Base-by-base conservation (phyloP, 2,113 vertebrate genomes). In the Vanacampus margaritifer region DNA sequence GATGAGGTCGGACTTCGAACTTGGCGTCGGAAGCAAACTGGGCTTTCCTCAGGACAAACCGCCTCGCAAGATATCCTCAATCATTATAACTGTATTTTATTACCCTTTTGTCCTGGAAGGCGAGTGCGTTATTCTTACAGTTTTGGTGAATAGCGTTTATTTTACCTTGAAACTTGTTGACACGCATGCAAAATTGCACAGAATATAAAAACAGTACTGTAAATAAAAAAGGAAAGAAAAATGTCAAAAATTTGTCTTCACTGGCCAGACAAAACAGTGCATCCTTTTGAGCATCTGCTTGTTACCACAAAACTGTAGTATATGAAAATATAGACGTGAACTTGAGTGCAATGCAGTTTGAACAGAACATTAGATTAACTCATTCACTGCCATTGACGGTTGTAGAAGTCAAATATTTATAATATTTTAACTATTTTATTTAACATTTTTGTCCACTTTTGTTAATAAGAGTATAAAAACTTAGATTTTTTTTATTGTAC, bases 141-240 rank as follows among this genome's bases (percentile, higher is more conserved):
- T 51, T 51, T 10, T 62, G 58, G 17, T 83, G 74, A 75, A 58
- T 53, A 63, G 69, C 79, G 75, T 75, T 71, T 69, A 72, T 77
- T 75, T 71, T 69, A 72, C 69, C 58, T 63, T 58, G 45, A 79
- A 64, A 64, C 41, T 71, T 61, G 28, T 23, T n/a, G 36, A 60
- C 72, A 69, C 19, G 58, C 16, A 73, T n/a, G 69, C 76, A 77
- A 48, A 81, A 68, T 87, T 86, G 88, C 84, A 86, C 82, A 67
- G 1, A 8, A 75, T 19, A 64, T 21, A 64, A 62, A n/a, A n/a
- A n/a, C n/a, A n/a, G 74, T 72, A 59, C 46, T 83, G 74, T 79
- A 78, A 19, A 67, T 81, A 74, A 72, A 63, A 73, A 9, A 35
- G 21, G 13, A 54, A 24, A 53, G 23, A 12, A 5, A 5, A 12